Evolutionary conservation across 2,888 invertebrate genomes (phyloP), one percentile per base, ranked within the genome.

Genomic region (Drosophila recens): DNA sequence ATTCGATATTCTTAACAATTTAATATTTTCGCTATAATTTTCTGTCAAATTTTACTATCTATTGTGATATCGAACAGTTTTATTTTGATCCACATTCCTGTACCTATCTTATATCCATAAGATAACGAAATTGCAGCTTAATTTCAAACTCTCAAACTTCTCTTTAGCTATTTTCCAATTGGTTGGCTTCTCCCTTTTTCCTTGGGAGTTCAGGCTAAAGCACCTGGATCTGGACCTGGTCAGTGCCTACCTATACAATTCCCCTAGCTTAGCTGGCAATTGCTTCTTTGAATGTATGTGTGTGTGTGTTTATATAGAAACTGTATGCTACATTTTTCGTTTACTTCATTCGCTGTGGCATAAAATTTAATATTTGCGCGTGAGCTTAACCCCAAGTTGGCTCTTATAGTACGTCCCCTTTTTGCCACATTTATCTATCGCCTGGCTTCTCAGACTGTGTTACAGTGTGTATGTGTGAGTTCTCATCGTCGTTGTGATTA

Each of bases 311-410:
- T 45, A 20, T 56, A 43, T 36, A 46, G 33, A 1, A 57, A 48
- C 48, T 75, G 49, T 33, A 20, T 57, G 51, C 45, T 43, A 59
- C 57, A 56, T 66, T 66, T 61, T 65, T 46, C 56, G 66, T 56
- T 65, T 59, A 49, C 66, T 72, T 63, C 49, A 58, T 79, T 66
- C 59, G 59, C 36, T 57, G 49, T 69, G 78, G 87, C 85, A 80
- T 82, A 79, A 82, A 85, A 87, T 85, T 80, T 85, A 82, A 85
- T 87, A 86, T 87, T 84, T 87, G 84, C 82, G 80, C 88, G 85
- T 82, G 82, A 78, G 79, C 84, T 78, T 78, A 78, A 58, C 71
- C 82, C 81, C 66, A 57, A 77, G 43, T 33, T 49, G 46, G 27
- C 51, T 27, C 46, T 10, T 17, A 11, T 10, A 27, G 27, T 27